Evolutionary conservation across 2,888 invertebrate genomes (phyloP), one percentile per base, ranked within the genome.

Genomic region (Pyrrhia umbra): DNA sequence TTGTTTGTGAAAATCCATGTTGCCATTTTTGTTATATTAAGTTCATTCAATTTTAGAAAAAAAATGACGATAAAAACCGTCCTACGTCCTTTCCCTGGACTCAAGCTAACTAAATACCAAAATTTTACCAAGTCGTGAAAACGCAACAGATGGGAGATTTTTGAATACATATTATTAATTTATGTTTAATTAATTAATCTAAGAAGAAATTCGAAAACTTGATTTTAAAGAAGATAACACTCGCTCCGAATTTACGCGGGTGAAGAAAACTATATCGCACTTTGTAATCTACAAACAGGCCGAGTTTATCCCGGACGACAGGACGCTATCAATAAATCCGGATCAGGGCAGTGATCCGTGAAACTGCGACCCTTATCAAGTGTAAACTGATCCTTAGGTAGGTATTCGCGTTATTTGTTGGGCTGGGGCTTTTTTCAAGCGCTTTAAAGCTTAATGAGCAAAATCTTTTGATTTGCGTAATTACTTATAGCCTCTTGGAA

Each of bases 291-390:
- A 65, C 71, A 47, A 74, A 76, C 73, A 72, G 42, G 55, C 57
- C 68, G 75, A 76, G 61, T 68, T 75, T 69, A 77, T 75, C 63
- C 75, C 37, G 47, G 42, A 67, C 78, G 84, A 84, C 78, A 76
- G 68, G 75, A 64, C 79, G 65, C 79, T 80, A 84, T 85, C 88
- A 82, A 88, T 89, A 88, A 87, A 85, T 84, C 80, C 73, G 77
- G 78, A 84, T 88, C 81, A 83, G 63, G 52, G 62, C 79, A 59
- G 34, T 71, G 74, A 75, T 70, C 83, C 84, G 67, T 80, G 82
- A 83, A 79, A 78, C 79, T 73, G 50, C 45, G 51, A 88, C 88
- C 89, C 88, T 86, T 84, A 82, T 89, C 88, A 88, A 83, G 77
- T 78, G 80, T 81, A 79, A 80, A 83, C 79, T 80, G 75, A 54